Conservation (phyloP, 2,113 vertebrate genomes). For the Sclerurus mexicanus region DNA sequence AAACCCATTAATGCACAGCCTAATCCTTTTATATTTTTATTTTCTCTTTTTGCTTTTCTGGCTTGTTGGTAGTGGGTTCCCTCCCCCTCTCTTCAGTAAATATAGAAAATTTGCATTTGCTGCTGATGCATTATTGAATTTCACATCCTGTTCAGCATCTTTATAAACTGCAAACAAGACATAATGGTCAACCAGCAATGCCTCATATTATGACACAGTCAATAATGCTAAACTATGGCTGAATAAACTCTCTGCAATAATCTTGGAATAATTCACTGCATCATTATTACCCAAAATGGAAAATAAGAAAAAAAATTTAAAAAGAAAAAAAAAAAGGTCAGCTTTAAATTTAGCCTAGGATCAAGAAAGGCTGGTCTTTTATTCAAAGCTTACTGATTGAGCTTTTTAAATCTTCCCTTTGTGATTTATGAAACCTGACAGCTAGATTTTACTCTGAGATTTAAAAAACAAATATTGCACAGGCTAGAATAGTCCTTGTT, state of each 20-base stretch:
- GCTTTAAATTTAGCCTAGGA: neutral
- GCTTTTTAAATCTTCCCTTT: neutral
- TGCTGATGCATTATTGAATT: neutral
- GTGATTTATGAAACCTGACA: neutral
- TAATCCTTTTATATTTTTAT: neutral
- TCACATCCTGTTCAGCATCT: neutral
- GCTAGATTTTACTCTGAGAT: neutral
- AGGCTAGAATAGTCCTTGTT: neutral
- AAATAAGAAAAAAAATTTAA: too few species aligned
- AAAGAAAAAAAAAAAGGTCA: too few species aligned
- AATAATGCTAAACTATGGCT: neutral
- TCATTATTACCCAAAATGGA: neutral
- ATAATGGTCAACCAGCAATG: slow-evolving; percentile 9
- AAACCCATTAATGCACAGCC: neutral
- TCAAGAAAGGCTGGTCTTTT: neutral
- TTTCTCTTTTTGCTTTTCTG: neutral
- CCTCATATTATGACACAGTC: slow-evolving; percentile 20
- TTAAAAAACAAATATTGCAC: neutral
- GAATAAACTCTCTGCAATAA: slow-evolving; percentile 15
- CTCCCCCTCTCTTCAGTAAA: neutral
- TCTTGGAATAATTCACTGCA: slow-evolving; percentile 39
- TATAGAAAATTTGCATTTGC: neutral
- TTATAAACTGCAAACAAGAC: slow-evolving; percentile 51
- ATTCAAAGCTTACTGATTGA: neutral
- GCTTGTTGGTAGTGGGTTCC: neutral